Percentiles rank a stretch among this genome's conserved stretches.
Evolutionary conservation across 2,797 vertebrate genomes (phyloP).

Genomic region (Onychomys arenicola): DNA sequence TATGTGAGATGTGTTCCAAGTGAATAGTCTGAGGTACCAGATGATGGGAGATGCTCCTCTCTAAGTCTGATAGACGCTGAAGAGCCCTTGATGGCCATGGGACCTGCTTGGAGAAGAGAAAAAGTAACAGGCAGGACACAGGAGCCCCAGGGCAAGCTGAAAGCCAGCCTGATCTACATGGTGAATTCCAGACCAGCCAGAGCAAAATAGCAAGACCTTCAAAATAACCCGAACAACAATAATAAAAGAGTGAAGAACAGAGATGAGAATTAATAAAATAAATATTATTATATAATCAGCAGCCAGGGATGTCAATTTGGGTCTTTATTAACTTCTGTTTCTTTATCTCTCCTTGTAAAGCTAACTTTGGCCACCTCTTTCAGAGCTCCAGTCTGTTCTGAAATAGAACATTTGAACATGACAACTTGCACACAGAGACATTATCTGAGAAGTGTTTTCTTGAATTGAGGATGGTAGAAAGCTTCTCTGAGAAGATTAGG

Average conservation of each 20-base stretch:
- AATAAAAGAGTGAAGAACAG: background rate
- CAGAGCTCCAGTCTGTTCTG: background rate
- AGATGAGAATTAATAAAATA: background rate
- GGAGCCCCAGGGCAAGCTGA: background rate
- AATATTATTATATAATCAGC: background rate
- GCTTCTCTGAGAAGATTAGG: background rate
- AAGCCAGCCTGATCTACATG: background rate
- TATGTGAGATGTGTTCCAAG: background rate
- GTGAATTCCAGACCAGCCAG: background rate
- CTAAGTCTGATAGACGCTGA: background rate
- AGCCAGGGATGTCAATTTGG: background rate
- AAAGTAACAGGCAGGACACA: background rate
- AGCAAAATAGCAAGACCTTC: background rate
- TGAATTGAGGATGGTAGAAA: background rate
- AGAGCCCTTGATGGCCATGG: background rate
- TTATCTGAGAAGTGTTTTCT: background rate
- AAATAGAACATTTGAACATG: background rate
- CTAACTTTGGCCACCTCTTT: background rate
- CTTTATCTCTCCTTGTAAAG: constrained; percentile 17
- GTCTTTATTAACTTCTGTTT: background rate
- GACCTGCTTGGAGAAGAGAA: background rate
- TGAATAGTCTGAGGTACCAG: background rate
- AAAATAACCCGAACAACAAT: background rate
- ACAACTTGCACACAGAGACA: background rate
- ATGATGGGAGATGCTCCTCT: background rate